Conservation (phyloP, 2,888 invertebrate species). For the Dryadula phaetusa region DNA sequence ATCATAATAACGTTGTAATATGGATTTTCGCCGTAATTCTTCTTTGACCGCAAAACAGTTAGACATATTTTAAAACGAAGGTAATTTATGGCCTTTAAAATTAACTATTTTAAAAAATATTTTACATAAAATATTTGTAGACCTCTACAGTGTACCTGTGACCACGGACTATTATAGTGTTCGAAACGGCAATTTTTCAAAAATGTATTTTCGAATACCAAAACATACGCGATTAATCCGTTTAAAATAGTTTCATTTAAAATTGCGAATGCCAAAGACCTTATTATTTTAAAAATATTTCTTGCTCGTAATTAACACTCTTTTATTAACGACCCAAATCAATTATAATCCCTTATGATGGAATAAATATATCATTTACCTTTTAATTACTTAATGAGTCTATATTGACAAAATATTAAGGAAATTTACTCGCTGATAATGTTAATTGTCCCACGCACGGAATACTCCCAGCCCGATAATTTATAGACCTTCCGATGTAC, state of each 20-base stretch:
- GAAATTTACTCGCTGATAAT: slow-evolving; percentile 41
- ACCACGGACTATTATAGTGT: too few relatives aligned
- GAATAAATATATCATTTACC: neutral
- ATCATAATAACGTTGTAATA: neutral
- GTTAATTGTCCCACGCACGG: slow-evolving; percentile 41
- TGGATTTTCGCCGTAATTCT: neutral
- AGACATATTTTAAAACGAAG: neutral
- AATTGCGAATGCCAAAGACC: too few relatives aligned
- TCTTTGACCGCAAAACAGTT: neutral
- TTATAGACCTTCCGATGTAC: slow-evolving; percentile 23
- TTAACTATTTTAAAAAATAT: neutral
- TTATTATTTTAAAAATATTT: too few relatives aligned
- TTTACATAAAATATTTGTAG: too few relatives aligned
- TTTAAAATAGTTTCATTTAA: too few relatives aligned
- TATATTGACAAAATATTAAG: slow-evolving; percentile 27
- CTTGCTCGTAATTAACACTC: neutral
- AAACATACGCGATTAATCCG: too few relatives aligned
- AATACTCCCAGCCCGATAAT: slow-evolving; percentile 43
- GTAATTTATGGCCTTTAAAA: neutral
- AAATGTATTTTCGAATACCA: too few relatives aligned
- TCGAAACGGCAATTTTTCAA: too few relatives aligned
- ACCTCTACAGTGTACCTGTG: too few relatives aligned
- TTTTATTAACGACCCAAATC: neutral
- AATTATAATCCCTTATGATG: slow-evolving; percentile 3
- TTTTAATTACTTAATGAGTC: slow-evolving; percentile 17